These are phyloP conservation scores for Drosophila takahashii DNA, from an alignment of 1,140 invertebrate genomes.

Conservation along the genomic window DNA sequence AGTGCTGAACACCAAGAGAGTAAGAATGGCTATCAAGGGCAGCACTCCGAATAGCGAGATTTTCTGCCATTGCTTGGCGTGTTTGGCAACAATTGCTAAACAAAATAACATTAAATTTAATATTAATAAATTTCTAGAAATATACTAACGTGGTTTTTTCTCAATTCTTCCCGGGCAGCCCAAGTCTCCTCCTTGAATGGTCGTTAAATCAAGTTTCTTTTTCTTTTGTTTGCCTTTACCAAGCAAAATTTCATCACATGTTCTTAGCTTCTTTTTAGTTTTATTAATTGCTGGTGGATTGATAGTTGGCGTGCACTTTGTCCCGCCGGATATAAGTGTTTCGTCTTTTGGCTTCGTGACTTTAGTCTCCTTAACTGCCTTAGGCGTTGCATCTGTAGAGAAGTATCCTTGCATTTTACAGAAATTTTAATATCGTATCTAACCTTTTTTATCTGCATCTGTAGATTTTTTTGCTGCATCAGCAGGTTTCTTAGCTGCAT, in stretches of 20 bases:
- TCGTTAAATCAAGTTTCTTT: background rate
- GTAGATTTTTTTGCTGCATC: background rate
- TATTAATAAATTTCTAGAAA: too few species aligned
- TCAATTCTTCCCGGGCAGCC: background rate
- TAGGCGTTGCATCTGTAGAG: background rate
- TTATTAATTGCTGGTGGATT: background rate
- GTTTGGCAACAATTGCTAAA: background rate
- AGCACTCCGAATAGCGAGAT: constrained; percentile 4
- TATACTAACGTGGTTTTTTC: constrained; percentile 1
- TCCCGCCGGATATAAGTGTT: background rate
- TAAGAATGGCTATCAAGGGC: background rate
- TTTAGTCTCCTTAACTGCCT: background rate
- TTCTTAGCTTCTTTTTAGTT: background rate
- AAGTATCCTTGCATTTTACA: background rate
- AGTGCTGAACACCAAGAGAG: background rate
- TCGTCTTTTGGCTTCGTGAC: background rate
- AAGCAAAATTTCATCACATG: background rate
- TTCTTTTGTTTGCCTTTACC: background rate
- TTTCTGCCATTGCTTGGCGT: constrained; percentile 1
- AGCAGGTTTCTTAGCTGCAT: background rate
- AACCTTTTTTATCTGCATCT: constrained; percentile 1
- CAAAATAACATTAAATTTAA: background rate
- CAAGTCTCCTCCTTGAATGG: constrained; percentile 7
- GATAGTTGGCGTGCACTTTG: background rate
- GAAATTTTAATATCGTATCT: background rate